phyloP scores from a whole-genome alignment of 2,113 vertebrate species.

The Gymnorhina tibicen region DNA sequence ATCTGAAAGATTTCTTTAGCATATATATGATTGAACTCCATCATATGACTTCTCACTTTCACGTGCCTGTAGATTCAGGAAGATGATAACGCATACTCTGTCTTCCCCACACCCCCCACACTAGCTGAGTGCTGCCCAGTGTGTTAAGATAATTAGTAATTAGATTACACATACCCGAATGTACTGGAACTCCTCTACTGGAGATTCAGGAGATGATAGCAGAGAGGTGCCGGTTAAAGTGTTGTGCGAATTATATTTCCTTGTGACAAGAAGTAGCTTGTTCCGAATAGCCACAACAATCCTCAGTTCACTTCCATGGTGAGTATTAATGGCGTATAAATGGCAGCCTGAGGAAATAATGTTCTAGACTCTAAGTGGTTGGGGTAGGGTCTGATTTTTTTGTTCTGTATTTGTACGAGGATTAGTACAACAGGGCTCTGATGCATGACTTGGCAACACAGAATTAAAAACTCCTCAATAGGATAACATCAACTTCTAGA shows the following conservation, averaged over 20 bases:
- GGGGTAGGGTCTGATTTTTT: not conserved
- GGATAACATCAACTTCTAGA: not conserved
- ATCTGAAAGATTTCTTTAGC: not conserved
- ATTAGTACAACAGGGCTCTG: not conserved
- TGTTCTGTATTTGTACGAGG: not conserved
- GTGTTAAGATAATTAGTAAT: not conserved
- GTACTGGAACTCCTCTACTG: constrained; percentile 97
- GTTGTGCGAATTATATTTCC: constrained; percentile 77
- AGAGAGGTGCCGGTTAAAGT: constrained; percentile 54
- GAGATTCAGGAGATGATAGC: constrained; percentile 74
- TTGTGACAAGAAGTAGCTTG: constrained; percentile 94
- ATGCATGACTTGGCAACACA: not conserved
- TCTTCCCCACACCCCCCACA: not conserved
- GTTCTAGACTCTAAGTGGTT: not conserved
- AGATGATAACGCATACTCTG: not conserved
- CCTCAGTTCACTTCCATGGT: constrained; percentile 89
- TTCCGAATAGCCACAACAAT: constrained; percentile 93
- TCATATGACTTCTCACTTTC: not conserved
- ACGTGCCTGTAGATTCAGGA: not conserved
- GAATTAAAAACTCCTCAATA: not conserved
- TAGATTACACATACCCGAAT: constrained; percentile 83
- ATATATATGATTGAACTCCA: not conserved
- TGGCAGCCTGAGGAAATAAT: constrained; percentile 87
- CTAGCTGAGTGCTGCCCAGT: not conserved
- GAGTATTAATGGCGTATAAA: constrained; percentile 95